Conservation (phyloP, 2,888 invertebrate genomes). For the Lasioglossum vierecki region DNA sequence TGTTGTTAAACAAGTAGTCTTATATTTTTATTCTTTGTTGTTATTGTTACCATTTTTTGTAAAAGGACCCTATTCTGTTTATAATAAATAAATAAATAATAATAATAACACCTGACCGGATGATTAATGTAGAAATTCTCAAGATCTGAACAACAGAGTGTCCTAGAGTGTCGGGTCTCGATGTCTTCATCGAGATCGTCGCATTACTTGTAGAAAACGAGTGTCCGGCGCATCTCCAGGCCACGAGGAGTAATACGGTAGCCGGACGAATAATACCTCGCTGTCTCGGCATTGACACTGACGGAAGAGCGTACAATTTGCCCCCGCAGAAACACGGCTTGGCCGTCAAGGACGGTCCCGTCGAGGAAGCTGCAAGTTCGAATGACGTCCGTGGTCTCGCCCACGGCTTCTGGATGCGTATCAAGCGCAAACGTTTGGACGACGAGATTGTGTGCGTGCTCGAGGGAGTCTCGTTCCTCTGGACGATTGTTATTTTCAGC, state of each 20-base stretch:
- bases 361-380: slow-evolving; percentile 62
- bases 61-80: no score
- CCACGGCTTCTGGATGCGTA: slow-evolving; percentile 68
- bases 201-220: neutral
- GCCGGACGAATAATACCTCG: slow-evolving; percentile 17
- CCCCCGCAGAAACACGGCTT: slow-evolving; percentile 53
- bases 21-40: no score
- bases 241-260: neutral
- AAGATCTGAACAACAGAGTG: neutral
- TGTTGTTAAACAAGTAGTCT: no score
- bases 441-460: slow-evolving; percentile 12
- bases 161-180: neutral
- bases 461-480: neutral
- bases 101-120: neutral
- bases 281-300: slow-evolving; percentile 44
- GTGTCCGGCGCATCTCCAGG: neutral
- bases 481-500: slow-evolving; percentile 19
- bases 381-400: slow-evolving; percentile 64
- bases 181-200: neutral
- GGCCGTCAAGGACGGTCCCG: slow-evolving; percentile 60
- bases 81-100: no score
- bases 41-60: no score
- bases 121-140: neutral
- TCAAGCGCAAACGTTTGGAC: slow-evolving; percentile 57
- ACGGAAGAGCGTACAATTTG: slow-evolving; percentile 43